Conservation (phyloP, 2,888 invertebrate genomes). For the Cabera pusaria region DNA sequence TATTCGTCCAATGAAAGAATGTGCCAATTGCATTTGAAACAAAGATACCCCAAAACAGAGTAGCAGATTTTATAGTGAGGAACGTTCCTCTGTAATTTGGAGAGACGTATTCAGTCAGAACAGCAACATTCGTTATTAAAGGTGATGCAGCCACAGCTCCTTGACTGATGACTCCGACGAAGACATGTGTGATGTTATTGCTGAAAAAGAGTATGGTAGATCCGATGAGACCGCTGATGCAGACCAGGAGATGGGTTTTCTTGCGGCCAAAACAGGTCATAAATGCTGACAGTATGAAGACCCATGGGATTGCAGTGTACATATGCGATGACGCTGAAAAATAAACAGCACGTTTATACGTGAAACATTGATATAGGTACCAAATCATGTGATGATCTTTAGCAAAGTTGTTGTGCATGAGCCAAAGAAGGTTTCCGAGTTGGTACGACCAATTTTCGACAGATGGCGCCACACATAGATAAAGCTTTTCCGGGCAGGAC, state of each 20-base stretch:
- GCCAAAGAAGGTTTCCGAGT: no score
- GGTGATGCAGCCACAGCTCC: conserved; percentile 24
- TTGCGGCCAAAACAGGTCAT: conserved; percentile 30
- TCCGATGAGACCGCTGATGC: conserved; percentile 19
- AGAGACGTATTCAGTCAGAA: conserved; percentile 41
- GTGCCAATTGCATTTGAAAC: conserved; percentile 39
- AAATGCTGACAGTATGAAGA: conserved; percentile 24
- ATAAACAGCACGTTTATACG: no score
- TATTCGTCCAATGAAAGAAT: conserved; percentile 37
- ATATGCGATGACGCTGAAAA: conserved; percentile 31
- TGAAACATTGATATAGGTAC: no score
- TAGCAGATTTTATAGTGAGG: conserved; percentile 38
- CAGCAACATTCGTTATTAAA: conserved; percentile 24
- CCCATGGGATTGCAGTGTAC: conserved; percentile 32
- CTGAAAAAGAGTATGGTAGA: conserved; percentile 31
- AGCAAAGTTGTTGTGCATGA: no score
- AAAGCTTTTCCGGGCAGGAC: no score
- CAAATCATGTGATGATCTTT: no score
- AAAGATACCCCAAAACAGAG: conserved; percentile 40
- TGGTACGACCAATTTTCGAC: no score
- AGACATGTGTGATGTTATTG: conserved; percentile 29
- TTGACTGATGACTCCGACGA: conserved; percentile 37
- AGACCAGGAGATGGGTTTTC: conserved; percentile 24
- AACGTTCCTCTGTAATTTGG: conserved; percentile 41
- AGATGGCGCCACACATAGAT: no score